Base-by-base conservation (phyloP, 1,140 invertebrate species). In the Caenorhabditis inopinata region DNA sequence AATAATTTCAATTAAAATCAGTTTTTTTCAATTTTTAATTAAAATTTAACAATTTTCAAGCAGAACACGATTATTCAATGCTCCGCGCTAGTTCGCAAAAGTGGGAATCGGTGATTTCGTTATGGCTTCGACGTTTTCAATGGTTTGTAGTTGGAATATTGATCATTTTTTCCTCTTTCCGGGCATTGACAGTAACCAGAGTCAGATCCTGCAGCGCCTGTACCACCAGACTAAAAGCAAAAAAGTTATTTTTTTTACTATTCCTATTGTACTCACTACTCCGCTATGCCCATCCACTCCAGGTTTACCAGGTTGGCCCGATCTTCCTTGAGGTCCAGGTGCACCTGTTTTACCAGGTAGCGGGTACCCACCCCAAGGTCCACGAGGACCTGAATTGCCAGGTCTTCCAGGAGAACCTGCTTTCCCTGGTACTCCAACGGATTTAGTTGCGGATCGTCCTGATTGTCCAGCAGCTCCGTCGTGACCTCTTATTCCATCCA, bases 101-200 rank as follows among this genome's bases (percentile, higher is more conserved):
- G 32, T 21, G 1, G 14, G 27, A 58, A 4, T 11, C 6, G n/a
- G 1, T 16, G 32, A 38, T 23, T 38, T 9, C 0, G 9, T 27
- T 3, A 3, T 12, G 32, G 11, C 5, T 35, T 42, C 0, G 58
- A 21, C 11, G 32, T 12, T 9, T 68, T 68, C 25, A n/a, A n/a
- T n/a, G 58, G 14, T 38, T 7, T 38, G 58, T 68, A 38, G 11
- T 68, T 68, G 5, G 58, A n/a, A 27, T 38, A 68, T 12, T 68
- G 32, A 7, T 68, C 58, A 38, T 0, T 68, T 68, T 68, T 68
- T 21, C 58, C 58, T 68, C 77, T 35, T 68, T 5, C 6, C 6
- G 77, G 77, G 21, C 77, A 79, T 47, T 58, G 35, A 46, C 77
- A 79, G 21, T 79, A 79, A 16, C 32, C 42, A 42, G 53, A 58